Evolutionary conservation across 2,113 vertebrate genomes (phyloP).

Genomic region (Megalops atlanticus): DNA sequence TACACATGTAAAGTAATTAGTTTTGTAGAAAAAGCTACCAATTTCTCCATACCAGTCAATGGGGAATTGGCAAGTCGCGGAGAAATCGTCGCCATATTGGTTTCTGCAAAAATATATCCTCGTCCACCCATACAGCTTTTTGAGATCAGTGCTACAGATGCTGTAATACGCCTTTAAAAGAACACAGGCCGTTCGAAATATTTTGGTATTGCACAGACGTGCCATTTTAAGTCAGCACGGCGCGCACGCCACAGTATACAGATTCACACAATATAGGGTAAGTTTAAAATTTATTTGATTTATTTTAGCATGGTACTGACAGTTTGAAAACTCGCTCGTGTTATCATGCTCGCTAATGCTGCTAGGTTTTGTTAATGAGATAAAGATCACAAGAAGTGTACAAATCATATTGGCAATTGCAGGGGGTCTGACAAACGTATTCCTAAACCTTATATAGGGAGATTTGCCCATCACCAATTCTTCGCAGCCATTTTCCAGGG

Average conservation of each 20-base stretch:
- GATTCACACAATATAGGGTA: constrained; percentile 25
- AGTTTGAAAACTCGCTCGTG: not conserved
- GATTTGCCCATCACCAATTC: constrained; percentile 14
- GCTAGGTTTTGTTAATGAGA: not conserved
- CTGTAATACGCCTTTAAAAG: constrained; percentile 33
- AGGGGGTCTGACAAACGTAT: constrained; percentile 27
- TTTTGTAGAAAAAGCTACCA: too few species aligned
- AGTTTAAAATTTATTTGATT: constrained; percentile 8
- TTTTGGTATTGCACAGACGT: constrained; percentile 24
- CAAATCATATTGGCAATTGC: not conserved
- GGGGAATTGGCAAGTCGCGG: not conserved
- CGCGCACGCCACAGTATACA: constrained; percentile 19
- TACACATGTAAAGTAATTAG: too few species aligned
- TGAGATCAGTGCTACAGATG: not conserved
- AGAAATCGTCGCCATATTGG: too few species aligned
- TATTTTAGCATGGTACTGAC: not conserved
- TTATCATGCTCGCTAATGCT: not conserved
- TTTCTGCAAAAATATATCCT: too few species aligned
- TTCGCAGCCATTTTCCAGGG: constrained; percentile 33
- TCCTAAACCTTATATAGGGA: constrained; percentile 16
- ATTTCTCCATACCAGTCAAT: too few species aligned
- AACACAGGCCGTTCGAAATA: not conserved
- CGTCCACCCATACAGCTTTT: too few species aligned
- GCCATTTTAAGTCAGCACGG: constrained; percentile 25
- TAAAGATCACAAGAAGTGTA: not conserved